Conservation (phyloP, 2,113 vertebrate species). For the Muntiacus muntjak region DNA sequence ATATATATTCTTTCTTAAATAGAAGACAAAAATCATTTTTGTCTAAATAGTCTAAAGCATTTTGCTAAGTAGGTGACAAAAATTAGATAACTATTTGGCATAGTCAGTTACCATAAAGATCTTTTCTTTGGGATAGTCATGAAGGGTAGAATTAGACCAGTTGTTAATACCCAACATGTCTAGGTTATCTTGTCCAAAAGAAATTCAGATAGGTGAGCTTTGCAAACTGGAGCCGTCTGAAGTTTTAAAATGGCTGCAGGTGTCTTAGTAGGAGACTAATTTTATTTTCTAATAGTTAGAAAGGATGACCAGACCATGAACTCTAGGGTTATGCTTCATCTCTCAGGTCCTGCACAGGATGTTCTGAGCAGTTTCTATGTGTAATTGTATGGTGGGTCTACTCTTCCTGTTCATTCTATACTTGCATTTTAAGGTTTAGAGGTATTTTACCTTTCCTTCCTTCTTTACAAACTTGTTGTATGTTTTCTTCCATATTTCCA, state of each 20-base stretch:
- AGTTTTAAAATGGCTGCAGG: constrained; percentile 77
- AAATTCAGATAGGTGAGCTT: constrained; percentile 42
- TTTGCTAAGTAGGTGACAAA: not conserved
- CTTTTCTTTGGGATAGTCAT: not conserved
- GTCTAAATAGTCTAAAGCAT: not conserved
- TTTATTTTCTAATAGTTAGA: constrained; percentile 77
- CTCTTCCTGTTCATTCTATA: constrained; percentile 58
- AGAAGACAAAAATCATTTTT: not conserved
- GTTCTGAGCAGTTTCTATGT: constrained; percentile 78
- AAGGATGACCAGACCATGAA: constrained; percentile 79
- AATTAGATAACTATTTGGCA: not conserved
- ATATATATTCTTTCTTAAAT: not conserved
- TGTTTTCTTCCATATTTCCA: not conserved
- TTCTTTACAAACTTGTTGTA: constrained; percentile 45
- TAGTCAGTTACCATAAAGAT: not conserved
- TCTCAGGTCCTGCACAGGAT: constrained; percentile 68
- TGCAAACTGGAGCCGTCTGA: constrained; percentile 54
- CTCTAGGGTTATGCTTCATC: constrained; percentile 72
- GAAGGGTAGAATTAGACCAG: not conserved
- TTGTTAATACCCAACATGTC: not conserved
- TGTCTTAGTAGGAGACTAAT: constrained; percentile 75
- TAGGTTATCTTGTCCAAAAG: constrained; percentile 42
- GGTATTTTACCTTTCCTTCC: not conserved
- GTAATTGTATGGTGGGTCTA: constrained; percentile 56
- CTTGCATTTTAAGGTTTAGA: constrained; percentile 34